Evolutionary conservation across 2,888 invertebrate genomes (phyloP), one percentile per base, ranked within the genome.

Genomic region (Entomobrya multifasciata): DNA sequence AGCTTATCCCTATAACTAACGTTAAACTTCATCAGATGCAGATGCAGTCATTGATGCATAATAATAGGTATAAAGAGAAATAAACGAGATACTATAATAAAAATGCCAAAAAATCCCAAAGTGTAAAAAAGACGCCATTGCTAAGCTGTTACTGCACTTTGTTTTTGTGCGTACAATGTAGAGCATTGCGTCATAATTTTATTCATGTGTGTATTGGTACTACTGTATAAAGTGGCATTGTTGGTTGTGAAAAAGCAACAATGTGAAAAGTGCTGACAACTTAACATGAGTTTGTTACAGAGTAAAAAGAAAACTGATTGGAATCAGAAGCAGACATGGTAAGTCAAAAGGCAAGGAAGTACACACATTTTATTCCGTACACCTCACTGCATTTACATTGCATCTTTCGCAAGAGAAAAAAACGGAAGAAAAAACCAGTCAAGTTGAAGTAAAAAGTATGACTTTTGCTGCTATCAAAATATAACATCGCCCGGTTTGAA

Each of bases 251-350:
- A 62, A 62, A 20, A 47, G 55, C 30, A 70, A 67, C 55, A 72
- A 78, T 72, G 78, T 78, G 85, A 85, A 85, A 85, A 85, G 85
- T 85, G 85, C 85, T 85, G 85, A 85, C 85, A 85, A 79, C 47
- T 78, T 85, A 77, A 85, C 85, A 85, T 85, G 85, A 85, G 78
- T 78, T 70, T 79, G 55, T 67, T 67, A 78, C 44, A 47, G 20
- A 47, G 57, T 62, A 10, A n/a, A 65, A 36, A n/a, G n/a, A n/a
- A 65, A 65, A 25, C 62, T 62, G 76, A 83, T 83, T 83, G 62
- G 62, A 85, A 78, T 84, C 77, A 77, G 20, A 65, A 65, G 22
- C 17, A 44, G n/a, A n/a, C n/a, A n/a, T n/a, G n/a, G n/a, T n/a
- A n/a, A n/a, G 27, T 8, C 17, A 67, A 57, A 41, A 13, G 44